These are phyloP conservation scores for Actinopyga echinites DNA, from an alignment of 53 echinoderm and acorn worm species.

Conservation along the genomic window DNA sequence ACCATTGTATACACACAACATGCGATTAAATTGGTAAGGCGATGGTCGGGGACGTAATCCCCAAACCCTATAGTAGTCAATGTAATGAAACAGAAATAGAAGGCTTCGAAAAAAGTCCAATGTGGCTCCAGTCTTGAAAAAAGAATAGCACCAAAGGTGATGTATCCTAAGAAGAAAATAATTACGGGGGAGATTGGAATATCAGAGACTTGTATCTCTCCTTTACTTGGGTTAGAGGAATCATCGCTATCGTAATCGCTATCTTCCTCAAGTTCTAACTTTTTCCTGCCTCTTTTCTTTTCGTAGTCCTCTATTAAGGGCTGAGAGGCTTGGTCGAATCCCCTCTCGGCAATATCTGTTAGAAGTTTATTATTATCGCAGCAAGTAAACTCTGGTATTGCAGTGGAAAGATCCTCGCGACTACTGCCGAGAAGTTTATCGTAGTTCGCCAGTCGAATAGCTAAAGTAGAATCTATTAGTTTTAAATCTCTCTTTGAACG, in stretches of 20 bases:
- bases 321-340: slow-evolving; percentile 57
- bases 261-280: slow-evolving; percentile 40
- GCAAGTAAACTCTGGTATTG: slow-evolving; percentile 73
- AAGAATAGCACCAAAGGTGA: slow-evolving; percentile 83
- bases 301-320: slow-evolving; percentile 36
- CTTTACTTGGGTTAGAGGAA: slow-evolving; percentile 40
- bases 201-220: slow-evolving; percentile 73
- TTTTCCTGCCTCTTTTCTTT: slow-evolving; percentile 42
- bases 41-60: slow-evolving; percentile 83
- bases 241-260: slow-evolving; percentile 77
- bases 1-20: slow-evolving; percentile 94
- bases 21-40: slow-evolving; percentile 73
- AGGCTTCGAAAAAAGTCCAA: slow-evolving; percentile 89
- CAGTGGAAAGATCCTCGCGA: slow-evolving; percentile 81
- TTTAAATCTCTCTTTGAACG: slow-evolving; percentile 67
- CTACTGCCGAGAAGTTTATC: slow-evolving; percentile 92
- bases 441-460: slow-evolving; percentile 87
- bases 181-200: slow-evolving; percentile 95
- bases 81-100: slow-evolving; percentile 98
- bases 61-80: slow-evolving; percentile 97
- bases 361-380: slow-evolving; percentile 53
- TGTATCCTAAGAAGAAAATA: slow-evolving; percentile 88
- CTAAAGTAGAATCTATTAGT: slow-evolving; percentile 74
- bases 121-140: slow-evolving; percentile 70
- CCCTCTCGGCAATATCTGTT: slow-evolving; percentile 60